A percentile compares a stretch with the other conserved stretches of the same genome.
phyloP scores from a whole-genome alignment of 2,797 vertebrate genomes.

The Ceyx erithaca region DNA sequence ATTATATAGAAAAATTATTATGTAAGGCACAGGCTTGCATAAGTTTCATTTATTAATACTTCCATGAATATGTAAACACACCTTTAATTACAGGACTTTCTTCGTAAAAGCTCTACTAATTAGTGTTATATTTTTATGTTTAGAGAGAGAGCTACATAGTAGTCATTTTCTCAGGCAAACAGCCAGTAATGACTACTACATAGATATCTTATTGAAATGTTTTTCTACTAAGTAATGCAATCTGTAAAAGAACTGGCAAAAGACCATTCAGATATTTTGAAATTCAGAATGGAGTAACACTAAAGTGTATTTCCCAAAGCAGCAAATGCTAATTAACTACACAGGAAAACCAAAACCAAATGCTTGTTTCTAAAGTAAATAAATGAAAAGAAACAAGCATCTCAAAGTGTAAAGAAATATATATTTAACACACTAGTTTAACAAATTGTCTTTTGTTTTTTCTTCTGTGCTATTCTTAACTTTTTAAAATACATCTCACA shows the following conservation, averaged over 20 bases:
- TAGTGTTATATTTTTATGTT: not conserved
- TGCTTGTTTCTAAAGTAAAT: not conserved
- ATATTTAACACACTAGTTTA: not conserved
- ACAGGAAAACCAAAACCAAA: not conserved
- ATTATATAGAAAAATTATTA: slow-evolving; percentile 8
- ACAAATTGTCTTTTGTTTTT: not conserved
- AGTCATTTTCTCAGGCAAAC: not conserved
- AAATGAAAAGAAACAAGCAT: not conserved
- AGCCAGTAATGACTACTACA: not conserved
- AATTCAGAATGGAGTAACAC: not conserved
- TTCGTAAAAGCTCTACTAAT: not conserved
- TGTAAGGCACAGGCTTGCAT: not conserved
- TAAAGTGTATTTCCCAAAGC: not conserved
- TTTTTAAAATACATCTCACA: not conserved
- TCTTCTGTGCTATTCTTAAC: not conserved
- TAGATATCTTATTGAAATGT: not conserved
- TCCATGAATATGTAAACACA: not conserved
- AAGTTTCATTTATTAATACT: slow-evolving; percentile 2
- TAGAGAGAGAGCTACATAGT: not conserved
- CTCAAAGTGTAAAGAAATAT: not conserved
- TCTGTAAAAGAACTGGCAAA: not conserved
- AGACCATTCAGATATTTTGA: not conserved
- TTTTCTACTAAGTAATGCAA: not conserved
- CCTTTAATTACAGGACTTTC: not conserved
- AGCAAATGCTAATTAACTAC: not conserved